Percentiles rank a stretch among this genome's conserved stretches.
phyloP scores from a whole-genome alignment of 2,888 invertebrate genomes.

The Archips xylosteana region DNA sequence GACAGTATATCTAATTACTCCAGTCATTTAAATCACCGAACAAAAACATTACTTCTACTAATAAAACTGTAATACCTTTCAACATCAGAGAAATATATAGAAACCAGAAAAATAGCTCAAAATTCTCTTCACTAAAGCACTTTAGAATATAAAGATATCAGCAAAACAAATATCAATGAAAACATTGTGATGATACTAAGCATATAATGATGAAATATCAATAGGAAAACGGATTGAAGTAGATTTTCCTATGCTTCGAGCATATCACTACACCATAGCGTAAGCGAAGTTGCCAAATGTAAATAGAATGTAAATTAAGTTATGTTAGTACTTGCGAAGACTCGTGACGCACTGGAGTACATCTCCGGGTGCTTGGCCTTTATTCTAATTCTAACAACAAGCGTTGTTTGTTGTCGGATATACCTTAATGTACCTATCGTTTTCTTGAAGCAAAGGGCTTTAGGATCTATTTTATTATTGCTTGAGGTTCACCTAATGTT shows the following conservation, averaged over 20 bases:
- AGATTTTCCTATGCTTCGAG: slow-evolving; percentile 68
- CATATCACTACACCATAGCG: slow-evolving; percentile 80
- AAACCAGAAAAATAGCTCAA: slow-evolving; percentile 1
- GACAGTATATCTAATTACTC: neutral
- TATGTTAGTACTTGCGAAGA: slow-evolving; percentile 46
- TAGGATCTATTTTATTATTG: too few species aligned
- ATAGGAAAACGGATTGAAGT: slow-evolving; percentile 67
- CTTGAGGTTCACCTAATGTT: too few species aligned
- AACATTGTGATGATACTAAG: slow-evolving; percentile 56
- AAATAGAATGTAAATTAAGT: slow-evolving; percentile 59
- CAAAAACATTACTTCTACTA: neutral
- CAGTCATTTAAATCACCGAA: neutral
- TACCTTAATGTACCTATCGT: too few species aligned
- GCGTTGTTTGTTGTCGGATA: too few species aligned
- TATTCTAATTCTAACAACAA: neutral
- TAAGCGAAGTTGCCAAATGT: slow-evolving; percentile 83
- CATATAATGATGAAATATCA: slow-evolving; percentile 65
- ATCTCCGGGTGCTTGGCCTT: neutral
- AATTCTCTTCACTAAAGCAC: slow-evolving; percentile 5
- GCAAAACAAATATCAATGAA: slow-evolving; percentile 64
- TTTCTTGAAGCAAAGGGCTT: too few species aligned
- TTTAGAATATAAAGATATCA: slow-evolving; percentile 16
- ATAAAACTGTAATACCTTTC: neutral
- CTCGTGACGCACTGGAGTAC: neutral
- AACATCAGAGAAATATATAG: neutral